These are phyloP conservation scores for Chaetodon trifascialis DNA, from an alignment of 2,113 vertebrate genomes.

Conservation along the genomic window DNA sequence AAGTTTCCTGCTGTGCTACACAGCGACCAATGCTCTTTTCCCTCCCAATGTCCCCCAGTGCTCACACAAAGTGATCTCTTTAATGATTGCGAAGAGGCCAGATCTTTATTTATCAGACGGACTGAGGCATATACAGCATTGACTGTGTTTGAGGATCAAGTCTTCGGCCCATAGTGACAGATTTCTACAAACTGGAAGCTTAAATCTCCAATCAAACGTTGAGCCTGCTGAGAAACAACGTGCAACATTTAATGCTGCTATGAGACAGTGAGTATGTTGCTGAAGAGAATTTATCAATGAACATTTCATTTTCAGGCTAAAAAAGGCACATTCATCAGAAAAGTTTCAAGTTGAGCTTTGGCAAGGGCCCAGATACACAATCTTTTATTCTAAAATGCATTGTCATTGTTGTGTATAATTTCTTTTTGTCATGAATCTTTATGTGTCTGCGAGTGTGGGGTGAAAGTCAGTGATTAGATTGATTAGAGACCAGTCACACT, in stretches of 20 bases:
- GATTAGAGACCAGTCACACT: constrained; percentile 20
- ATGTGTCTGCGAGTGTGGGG: background rate
- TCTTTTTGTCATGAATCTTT: background rate
- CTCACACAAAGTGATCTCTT: constrained; percentile 44
- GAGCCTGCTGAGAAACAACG: constrained; percentile 9
- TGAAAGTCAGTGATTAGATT: constrained; percentile 5
- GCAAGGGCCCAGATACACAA: constrained; percentile 7
- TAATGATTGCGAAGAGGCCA: constrained; percentile 64
- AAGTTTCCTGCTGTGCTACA: constrained; percentile 63
- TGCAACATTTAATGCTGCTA: background rate
- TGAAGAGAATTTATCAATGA: background rate
- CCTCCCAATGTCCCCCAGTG: constrained; percentile 27
- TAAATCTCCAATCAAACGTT: constrained; percentile 28
- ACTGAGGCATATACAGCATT: constrained; percentile 36
- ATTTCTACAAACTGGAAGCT: constrained; percentile 32
- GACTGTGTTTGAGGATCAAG: constrained; percentile 45
- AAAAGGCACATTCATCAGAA: constrained; percentile 14
- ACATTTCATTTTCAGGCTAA: background rate
- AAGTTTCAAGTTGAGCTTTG: constrained; percentile 18
- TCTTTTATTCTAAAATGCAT: background rate
- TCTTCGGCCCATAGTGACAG: background rate
- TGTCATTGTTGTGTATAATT: background rate
- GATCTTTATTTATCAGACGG: constrained; percentile 70
- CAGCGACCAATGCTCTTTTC: constrained; percentile 53
- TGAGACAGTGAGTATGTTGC: background rate